Evolutionary conservation across 2,888 invertebrate species (phyloP), one percentile per base, ranked within the genome.

Genomic region (Dioctria rufipes): DNA sequence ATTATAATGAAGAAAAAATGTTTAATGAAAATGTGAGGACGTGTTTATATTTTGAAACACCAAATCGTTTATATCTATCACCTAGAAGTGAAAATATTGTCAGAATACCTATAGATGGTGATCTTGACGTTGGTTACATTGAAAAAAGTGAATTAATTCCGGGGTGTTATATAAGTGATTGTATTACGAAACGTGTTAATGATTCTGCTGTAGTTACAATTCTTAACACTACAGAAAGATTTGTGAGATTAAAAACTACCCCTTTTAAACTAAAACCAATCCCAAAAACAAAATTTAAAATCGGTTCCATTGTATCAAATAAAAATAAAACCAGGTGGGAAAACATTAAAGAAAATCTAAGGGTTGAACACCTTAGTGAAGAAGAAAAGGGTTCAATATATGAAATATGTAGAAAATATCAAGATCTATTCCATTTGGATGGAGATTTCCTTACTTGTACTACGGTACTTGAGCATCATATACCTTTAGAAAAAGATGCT

Each of bases 401-500:
- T 25, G 25, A 61, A 61, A 66, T 80, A 43, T 80, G 80, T 69
- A 42, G 58, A 37, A 11, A 80, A 46, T 80, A 69, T 43, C 42
- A 25, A 39, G 65, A 66, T 51, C 13, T 78, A 39, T 78, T 78
- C 6, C 25, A 13, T 46, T 66, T 78, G 61, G 66, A 78, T 37
- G 71, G 54, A 54, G 71, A 71, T 42, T 54, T 25, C 37, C 39
- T 71, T 2, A 37, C 51, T 4, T 39, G 51, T 51, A 78, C 78
- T 13, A 65, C 63, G 39, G 25, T 65, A 9, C 49, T 78, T 25
- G 65, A 78, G 39, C 78, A 78, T 46, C 78, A 78, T 40, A 78
- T 78, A 13, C 78, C 65, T 25, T n/a, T 78, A 46, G 46, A 65
- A 25, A 78, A 78, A 65, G 51, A 78, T 65, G 40, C 65, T 49